Evolutionary conservation across 1,140 invertebrate species (phyloP), one percentile per base, ranked within the genome.

Genomic region (Pseudachorutes palmiensis): DNA sequence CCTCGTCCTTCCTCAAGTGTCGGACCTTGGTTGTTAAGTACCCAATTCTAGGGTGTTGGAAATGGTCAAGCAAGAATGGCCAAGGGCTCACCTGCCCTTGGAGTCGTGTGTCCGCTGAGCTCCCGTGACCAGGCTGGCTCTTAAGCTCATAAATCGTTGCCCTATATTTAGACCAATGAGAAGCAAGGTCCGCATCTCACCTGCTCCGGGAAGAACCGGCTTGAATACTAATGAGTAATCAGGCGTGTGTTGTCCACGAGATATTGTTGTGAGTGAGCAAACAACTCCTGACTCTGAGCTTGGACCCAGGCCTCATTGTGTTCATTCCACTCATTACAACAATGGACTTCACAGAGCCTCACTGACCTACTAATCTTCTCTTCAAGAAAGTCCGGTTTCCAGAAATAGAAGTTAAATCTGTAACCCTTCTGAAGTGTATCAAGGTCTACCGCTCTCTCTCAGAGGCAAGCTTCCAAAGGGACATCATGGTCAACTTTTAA

Each of bases 191-290:
- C 51, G 51, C 51, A 24, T 55, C 51, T 55, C 51, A 55, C 51
- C 51, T 55, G 51, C 51, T 55, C 51, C 24, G 3, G n/a, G n/a
- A n/a, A n/a, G n/a, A 19, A 9, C 36, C 12, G 51, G 24, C 9
- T 5, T 55, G 51, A 14, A 55, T 55, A 55, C 51, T 55, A 55
- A 55, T 55, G 51, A 55, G 51, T 55, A 55, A 55, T 55, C 51
- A 55, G 51, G 51, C 51, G 51, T 55, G 51, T 55, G 51, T 55
- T 55, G 51, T 19, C 51, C 51, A 55, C 51, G 51, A 55, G 51
- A 14, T 55, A 55, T 55, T 55, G 51, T 55, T 55, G 51, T 55
- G 24, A 55, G 51, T 55, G 24, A 24, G 51, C 24, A 55, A 55
- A 55, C 51, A 55, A 55, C 51, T 41, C 36, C 36, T 19, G 24